phyloP scores from a whole-genome alignment of 2,113 vertebrate genomes.

The Pagrus major region DNA sequence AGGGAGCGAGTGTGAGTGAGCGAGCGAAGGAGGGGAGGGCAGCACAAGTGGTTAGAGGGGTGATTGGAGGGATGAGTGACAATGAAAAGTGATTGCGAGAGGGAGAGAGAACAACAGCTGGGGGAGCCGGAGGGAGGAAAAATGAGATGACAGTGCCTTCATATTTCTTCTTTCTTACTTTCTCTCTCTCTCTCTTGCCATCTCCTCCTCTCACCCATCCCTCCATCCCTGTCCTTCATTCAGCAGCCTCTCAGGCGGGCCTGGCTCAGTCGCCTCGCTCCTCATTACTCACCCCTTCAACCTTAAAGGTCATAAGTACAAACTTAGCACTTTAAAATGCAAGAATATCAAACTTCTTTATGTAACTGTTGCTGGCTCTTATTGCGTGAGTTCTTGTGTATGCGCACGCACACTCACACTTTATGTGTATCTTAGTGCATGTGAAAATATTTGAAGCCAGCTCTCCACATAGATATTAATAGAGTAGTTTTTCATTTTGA shows the following conservation, averaged over 20 bases:
- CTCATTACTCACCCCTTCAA: constrained; percentile 74
- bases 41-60: constrained; percentile 60
- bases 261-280: constrained; percentile 36
- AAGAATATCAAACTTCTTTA: constrained; percentile 57
- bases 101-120: constrained; percentile 79
- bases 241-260: constrained; percentile 54
- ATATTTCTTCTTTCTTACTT: constrained; percentile 56
- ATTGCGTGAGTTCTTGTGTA: background rate
- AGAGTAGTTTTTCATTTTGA: constrained; percentile 57
- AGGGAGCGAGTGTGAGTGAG: constrained; percentile 7
- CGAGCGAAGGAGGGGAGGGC: background rate
- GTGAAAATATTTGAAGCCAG: constrained; percentile 27
- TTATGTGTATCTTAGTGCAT: background rate
- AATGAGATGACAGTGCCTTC: constrained; percentile 69
- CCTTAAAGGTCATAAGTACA: constrained; percentile 74
- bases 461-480: constrained; percentile 71
- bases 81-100: constrained; percentile 74
- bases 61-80: constrained; percentile 70
- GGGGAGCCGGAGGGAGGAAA: constrained; percentile 68
- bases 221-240: constrained; percentile 69
- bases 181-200: constrained; percentile 4
- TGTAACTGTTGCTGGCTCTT: constrained; percentile 14
- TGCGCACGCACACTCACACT: background rate
- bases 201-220: constrained; percentile 47
- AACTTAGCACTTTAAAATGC: constrained; percentile 53